Conservation (phyloP, 2,888 invertebrate genomes). For the Ischnus inquisitorius region DNA sequence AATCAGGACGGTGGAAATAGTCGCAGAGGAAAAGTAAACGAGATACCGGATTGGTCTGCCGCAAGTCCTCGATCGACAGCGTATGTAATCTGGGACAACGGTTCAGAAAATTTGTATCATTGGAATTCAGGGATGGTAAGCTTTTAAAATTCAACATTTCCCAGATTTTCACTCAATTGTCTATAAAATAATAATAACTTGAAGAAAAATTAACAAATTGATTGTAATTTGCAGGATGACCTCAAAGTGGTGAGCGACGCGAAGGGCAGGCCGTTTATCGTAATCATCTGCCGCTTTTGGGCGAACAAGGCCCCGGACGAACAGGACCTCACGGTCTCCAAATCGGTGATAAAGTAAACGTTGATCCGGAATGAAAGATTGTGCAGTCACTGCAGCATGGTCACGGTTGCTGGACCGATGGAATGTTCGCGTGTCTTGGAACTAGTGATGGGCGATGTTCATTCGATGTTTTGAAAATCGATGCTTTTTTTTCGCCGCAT, state of each 20-base stretch:
- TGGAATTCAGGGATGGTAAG: conserved; percentile 98
- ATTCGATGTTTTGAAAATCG: no score
- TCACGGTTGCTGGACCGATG: conserved; percentile 99
- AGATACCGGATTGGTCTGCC: conserved; percentile 99
- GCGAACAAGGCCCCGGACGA: conserved; percentile 95
- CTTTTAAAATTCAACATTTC: conserved; percentile 2
- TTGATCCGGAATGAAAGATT: conserved; percentile 97
- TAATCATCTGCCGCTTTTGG: conserved; percentile 97
- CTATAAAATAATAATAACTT: no score
- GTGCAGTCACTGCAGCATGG: conserved; percentile 98
- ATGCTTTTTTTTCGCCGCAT: no score
- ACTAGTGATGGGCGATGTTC: no score
- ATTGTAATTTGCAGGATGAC: conserved; percentile 86
- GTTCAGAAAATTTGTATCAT: conserved; percentile 98
- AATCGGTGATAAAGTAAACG: conserved; percentile 98
- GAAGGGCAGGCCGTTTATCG: conserved; percentile 98
- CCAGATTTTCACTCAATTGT: not conserved
- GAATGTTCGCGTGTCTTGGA: conserved; percentile 99
- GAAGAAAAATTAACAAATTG: not conserved
- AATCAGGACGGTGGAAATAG: conserved; percentile 99
- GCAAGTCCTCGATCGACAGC: conserved; percentile 98
- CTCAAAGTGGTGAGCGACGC: conserved; percentile 97
- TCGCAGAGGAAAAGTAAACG: conserved; percentile 97
- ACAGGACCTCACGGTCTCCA: conserved; percentile 94
- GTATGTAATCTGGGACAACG: conserved; percentile 99